These are phyloP conservation scores for Eulemur mongoz DNA, from an alignment of 2,797 vertebrate genomes.

Conservation along the genomic window DNA sequence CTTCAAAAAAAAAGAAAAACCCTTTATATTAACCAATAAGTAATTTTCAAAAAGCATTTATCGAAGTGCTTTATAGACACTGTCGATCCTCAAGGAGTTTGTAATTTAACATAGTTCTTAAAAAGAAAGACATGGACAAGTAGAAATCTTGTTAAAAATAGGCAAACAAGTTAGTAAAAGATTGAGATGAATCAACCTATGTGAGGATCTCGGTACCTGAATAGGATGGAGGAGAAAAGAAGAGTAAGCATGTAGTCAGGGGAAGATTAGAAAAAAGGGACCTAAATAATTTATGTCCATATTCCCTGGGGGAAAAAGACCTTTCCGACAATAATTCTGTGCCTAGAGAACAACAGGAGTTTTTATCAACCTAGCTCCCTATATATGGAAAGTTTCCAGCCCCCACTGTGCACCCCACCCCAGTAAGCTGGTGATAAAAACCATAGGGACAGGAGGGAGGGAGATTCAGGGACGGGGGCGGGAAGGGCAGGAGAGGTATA, in stretches of 20 bases:
- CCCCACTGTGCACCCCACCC: too few relatives aligned
- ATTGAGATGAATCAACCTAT: not conserved
- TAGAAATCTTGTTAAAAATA: conserved; percentile 1
- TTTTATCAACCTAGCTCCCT: not conserved
- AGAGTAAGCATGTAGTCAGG: not conserved
- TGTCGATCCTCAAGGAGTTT: not conserved
- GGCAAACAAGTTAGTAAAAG: not conserved
- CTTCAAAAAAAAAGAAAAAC: not conserved
- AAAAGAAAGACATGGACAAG: not conserved
- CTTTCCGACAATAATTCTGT: not conserved
- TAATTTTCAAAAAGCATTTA: conserved; percentile 38
- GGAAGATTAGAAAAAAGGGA: not conserved
- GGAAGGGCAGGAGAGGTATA: not conserved
- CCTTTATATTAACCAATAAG: not conserved
- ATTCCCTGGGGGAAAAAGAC: not conserved
- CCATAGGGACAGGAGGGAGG: not conserved
- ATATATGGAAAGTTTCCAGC: not conserved
- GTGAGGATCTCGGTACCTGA: not conserved
- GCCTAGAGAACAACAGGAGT: not conserved
- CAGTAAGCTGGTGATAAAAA: not conserved
- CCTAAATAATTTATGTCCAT: not conserved
- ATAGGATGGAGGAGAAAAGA: not conserved
- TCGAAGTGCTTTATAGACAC: not conserved
- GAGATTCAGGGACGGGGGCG: rapidly evolving
- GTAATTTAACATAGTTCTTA: not conserved